Conservation (phyloP, 2,113 vertebrate genomes). For the Turdus rufiventris region DNA sequence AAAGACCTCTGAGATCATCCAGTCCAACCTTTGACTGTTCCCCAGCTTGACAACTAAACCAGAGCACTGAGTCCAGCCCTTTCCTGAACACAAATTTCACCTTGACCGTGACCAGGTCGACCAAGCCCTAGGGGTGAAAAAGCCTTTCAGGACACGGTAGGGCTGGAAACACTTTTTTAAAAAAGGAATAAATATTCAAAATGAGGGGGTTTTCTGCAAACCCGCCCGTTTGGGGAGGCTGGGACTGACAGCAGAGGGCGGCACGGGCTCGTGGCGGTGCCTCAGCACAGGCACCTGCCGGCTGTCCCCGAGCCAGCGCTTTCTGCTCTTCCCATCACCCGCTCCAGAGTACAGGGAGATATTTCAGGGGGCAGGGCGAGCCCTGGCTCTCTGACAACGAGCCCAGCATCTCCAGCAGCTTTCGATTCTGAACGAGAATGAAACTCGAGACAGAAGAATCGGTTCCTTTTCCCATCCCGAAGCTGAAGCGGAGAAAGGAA, state of each 20-base stretch:
- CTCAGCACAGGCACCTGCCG: background rate
- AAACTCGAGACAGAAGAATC: slow-evolving; percentile 5
- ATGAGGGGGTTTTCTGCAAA: background rate
- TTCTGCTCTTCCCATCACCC: background rate
- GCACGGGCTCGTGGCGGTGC: background rate
- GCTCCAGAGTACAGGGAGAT: background rate
- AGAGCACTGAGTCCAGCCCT: background rate
- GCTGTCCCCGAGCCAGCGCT: background rate
- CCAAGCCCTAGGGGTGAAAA: background rate
- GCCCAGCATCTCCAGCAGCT: background rate
- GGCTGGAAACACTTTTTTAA: rapidly evolving
- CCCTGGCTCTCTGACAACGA: background rate
- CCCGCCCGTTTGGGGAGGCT: rapidly evolving
- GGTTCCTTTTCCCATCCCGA: background rate
- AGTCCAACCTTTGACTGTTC: background rate
- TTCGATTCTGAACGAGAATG: slow-evolving; percentile 1
- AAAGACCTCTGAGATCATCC: background rate
- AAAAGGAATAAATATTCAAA: background rate
- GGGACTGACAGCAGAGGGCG: slow-evolving; percentile 32
- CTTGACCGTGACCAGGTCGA: background rate
- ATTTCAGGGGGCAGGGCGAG: background rate
- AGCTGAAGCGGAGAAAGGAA: background rate
- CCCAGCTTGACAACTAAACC: background rate
- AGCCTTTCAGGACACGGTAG: rapidly evolving
- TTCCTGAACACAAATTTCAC: background rate